These are phyloP conservation scores for Dusona sp. DNA, from an alignment of 2,888 invertebrate species.

Conservation along the genomic window DNA sequence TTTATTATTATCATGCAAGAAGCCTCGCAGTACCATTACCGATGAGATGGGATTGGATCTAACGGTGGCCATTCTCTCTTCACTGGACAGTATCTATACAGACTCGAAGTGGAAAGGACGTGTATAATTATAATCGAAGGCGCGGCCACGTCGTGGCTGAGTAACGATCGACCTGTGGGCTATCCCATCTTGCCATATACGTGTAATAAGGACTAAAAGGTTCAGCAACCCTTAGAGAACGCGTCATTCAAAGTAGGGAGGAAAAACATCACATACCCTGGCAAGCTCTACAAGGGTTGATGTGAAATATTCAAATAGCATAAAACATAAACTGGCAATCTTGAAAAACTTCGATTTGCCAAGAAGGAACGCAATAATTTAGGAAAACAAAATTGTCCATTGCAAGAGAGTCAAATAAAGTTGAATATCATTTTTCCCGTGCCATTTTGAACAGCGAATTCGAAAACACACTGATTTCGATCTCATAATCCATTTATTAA, in stretches of 20 bases:
- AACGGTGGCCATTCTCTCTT: conserved; percentile 48
- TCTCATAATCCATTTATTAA: background rate
- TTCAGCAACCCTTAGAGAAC: conserved; percentile 68
- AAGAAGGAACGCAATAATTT: background rate
- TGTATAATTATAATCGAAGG: conserved; percentile 73
- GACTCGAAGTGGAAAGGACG: conserved; percentile 62
- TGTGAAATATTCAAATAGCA: background rate
- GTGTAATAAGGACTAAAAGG: conserved; percentile 76
- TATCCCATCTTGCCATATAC: conserved; percentile 34
- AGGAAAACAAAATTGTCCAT: background rate
- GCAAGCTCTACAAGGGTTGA: background rate
- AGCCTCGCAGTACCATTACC: conserved; percentile 22
- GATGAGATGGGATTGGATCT: conserved; percentile 44
- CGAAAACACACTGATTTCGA: background rate
- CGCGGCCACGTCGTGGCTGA: conserved; percentile 72
- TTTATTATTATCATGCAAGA: conserved; percentile 29
- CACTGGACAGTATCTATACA: conserved; percentile 21
- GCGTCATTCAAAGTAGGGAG: conserved; percentile 19
- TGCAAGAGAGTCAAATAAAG: background rate
- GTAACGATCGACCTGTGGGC: conserved; percentile 71
- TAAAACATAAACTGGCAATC: background rate
- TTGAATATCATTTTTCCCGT: background rate
- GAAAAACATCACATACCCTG: background rate
- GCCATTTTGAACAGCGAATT: too few relatives aligned
- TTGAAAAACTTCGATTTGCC: background rate